phyloP scores from a whole-genome alignment of 2,113 vertebrate species.

The Ivindomyrus marchei region DNA sequence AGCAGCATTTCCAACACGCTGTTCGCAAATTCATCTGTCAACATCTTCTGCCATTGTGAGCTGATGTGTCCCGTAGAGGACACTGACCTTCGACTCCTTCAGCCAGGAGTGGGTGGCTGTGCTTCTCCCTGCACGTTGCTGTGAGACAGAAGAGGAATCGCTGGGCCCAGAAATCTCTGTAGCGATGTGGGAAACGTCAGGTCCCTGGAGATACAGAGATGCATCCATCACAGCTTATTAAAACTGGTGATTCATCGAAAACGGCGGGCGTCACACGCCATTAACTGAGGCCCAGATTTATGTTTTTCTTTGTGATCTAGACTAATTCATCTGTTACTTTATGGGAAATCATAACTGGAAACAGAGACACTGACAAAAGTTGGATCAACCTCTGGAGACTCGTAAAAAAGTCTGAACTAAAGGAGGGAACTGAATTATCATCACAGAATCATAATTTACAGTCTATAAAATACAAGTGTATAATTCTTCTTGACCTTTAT shows the following conservation, averaged over 20 bases:
- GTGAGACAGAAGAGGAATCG: neutral
- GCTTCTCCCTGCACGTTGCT: neutral
- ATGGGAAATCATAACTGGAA: neutral
- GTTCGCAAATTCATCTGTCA: neutral
- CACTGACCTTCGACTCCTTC: neutral
- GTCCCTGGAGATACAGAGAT: neutral
- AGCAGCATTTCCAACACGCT: neutral
- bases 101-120: neutral
- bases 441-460: constrained; percentile 13
- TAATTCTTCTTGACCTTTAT: neutral
- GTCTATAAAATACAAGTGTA: constrained; percentile 4
- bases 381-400: neutral
- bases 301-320: constrained; percentile 9
- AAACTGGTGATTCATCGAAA: constrained; percentile 11
- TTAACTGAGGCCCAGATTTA: constrained; percentile 8
- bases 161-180: neutral
- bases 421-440: neutral
- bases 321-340: constrained; percentile 8
- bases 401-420: neutral
- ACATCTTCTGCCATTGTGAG: neutral
- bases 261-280: neutral
- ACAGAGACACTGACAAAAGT: constrained; percentile 10
- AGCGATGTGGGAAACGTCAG: neutral
- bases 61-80: neutral
- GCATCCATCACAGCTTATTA: constrained; percentile 9